Evolutionary conservation across 2,888 invertebrate genomes (phyloP).

Genomic region (Steinernema scapterisci): DNA sequence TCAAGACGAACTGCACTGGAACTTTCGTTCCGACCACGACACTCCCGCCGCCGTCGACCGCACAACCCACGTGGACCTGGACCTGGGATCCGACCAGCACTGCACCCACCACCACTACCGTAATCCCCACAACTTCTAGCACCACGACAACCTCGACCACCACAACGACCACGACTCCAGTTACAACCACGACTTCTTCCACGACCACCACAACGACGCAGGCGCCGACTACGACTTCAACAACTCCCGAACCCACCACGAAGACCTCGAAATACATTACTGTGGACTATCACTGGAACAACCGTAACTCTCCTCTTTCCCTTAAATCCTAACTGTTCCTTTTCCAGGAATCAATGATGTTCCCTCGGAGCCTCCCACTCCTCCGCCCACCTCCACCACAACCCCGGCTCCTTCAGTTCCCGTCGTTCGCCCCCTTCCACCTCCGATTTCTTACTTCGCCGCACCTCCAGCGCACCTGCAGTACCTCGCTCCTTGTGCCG

Average conservation of each 20-base stretch:
- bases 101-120: background rate
- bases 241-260: constrained; percentile 20
- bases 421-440: background rate
- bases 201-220: background rate
- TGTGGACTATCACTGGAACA: constrained; percentile 22
- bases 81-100: constrained; percentile 14
- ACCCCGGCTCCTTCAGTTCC: background rate
- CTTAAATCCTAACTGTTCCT: background rate
- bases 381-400: constrained; percentile 3
- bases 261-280: constrained; percentile 21
- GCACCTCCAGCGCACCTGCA: constrained; percentile 11
- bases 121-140: background rate
- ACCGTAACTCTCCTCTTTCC: background rate
- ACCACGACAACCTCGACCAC: constrained; percentile 15
- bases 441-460: background rate
- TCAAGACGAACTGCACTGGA: background rate
- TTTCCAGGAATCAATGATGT: background rate
- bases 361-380: background rate
- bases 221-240: constrained; percentile 3
- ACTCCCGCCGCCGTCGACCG: constrained; percentile 30
- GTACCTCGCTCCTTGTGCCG: background rate
- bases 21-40: background rate
- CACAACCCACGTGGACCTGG: constrained; percentile 30
- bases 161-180: constrained; percentile 11
- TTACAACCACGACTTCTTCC: constrained; percentile 22